These are phyloP conservation scores for Pelochelys cantorii DNA, from an alignment of 2,797 vertebrate genomes.

Conservation along the genomic window DNA sequence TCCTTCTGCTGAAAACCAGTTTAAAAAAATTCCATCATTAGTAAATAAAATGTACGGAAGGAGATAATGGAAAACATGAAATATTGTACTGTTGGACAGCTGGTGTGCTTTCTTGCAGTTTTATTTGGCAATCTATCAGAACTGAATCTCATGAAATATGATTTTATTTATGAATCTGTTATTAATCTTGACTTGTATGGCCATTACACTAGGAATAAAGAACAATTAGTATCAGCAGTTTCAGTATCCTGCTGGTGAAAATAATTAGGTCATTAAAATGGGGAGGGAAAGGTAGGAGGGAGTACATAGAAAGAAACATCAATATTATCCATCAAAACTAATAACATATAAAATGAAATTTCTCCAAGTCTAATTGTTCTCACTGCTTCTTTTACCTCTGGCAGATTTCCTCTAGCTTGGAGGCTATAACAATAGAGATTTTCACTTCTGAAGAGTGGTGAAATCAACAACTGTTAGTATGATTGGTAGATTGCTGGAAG, in stretches of 20 bases:
- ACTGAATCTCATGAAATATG: constrained; percentile 27
- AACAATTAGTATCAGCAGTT: not conserved
- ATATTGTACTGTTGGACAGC: constrained; percentile 25
- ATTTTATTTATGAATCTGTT: constrained; percentile 63
- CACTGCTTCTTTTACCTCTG: constrained; percentile 65
- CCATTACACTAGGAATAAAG: not conserved
- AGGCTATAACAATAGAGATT: constrained; percentile 43
- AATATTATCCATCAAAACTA: constrained; percentile 9
- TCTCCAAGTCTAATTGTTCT: constrained; percentile 46
- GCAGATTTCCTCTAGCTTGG: constrained; percentile 67
- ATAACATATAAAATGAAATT: constrained; percentile 26
- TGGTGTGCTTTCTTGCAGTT: constrained; percentile 31
- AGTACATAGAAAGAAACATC: not conserved
- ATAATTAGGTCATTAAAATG: not conserved
- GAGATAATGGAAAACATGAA: constrained; percentile 46
- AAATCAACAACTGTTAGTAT: constrained; percentile 77
- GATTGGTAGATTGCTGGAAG: constrained; percentile 75
- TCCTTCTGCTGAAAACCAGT: constrained; percentile 34
- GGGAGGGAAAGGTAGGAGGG: not conserved
- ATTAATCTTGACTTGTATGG: constrained; percentile 23
- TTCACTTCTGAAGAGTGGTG: constrained; percentile 70
- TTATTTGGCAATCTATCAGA: constrained; percentile 51
- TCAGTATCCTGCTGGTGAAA: not conserved
- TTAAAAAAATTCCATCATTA: constrained; percentile 1
- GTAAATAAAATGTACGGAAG: constrained; percentile 18